Evolutionary conservation across 2,797 vertebrate genomes (phyloP), one percentile per base, ranked within the genome.

Genomic region (Sebastes nivosus): DNA sequence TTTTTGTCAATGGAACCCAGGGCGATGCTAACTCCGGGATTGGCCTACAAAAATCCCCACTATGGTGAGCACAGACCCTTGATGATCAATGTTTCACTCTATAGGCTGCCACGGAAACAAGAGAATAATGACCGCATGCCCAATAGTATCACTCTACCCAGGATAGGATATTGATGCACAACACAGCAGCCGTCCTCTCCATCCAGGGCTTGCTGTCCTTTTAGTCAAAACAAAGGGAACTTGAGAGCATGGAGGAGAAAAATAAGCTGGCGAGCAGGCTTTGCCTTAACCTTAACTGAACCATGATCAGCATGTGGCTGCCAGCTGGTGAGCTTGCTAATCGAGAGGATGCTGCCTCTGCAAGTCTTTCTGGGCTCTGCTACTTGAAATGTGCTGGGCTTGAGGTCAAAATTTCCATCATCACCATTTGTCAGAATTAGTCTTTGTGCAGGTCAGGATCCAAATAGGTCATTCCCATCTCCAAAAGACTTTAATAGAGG

Each of bases 261-360:
- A 84, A 84, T 52, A 87, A 90, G 70, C 34, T 60, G 75, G 63
- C 22, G 18, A 72, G 77, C 68, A 8, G 85, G 66, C 72, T 89
- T 66, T 42, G 46, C 81, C 14, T 80, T 89, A 88, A 87, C 87
- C 87, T 93, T 29, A 91, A 75, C 54, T 89, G 84, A 93, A 91
- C 91, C 74, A 22, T 70, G 66, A 69, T 71, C 83, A 87, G 85
- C 90, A 89, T 88, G 86, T 90, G 93, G 89, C 87, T 75, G 87
- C 90, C 92, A 92, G 88, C 88, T 89, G 87, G 75, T 85, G 84
- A n/a, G 75, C 66, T 59, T 29, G 64, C 83, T 92, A 87, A 93
- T 93, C 89, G 84, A 78, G 72, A 87, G 73, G 81, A 83, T 70
- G 83, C 83, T 83, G 85, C 75, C 84, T 81, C 82, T 75, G 82